Base-by-base conservation (phyloP, 2,888 invertebrate species). In the Netelia fuscicornis region DNA sequence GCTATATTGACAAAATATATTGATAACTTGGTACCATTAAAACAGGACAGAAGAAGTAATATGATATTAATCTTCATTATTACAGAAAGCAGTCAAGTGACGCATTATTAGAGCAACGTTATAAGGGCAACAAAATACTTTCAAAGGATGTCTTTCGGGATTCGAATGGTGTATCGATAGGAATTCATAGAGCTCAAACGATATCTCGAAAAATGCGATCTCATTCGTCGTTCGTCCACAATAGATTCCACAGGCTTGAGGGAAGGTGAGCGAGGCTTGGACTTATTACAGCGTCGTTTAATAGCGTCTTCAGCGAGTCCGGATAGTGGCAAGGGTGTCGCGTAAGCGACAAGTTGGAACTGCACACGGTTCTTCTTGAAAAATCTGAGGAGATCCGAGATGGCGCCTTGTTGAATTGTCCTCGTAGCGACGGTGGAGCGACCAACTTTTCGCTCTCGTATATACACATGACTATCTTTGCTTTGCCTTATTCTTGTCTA, bases 291-390 rank as follows among this genome's bases (percentile, higher is more conserved):
- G 62, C 52, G 23, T 13, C 25, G n/a, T 68, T 79, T 71, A 17
- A 56, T 75, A 75, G 58, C 71, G 23, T 56, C 52, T 67, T 76
- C 77, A 58, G 54, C 52, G 58, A 70, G 42, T 3, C 25, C 58
- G 70, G 52, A 52, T 52, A 23, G 65, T 37, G 70, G 62, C 76
- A 83, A 70, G 80, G 77, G 78, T 85, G 77, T 86, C 60, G 64
- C 72, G 30, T 76, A 70, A 85, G 75, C 81, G 85, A 85, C 85
- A 86, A 86, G 86, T 86, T 86, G 83, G 81, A 86, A 81, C 83
- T 85, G 81, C 81, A 77, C 71, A 72, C 71, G 79, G 82, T 85
- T 85, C 79, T 79, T 82, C 85, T 80, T 72, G 65, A 67, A 68
- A 74, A 77, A 67, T 56, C 44, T 11, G 58, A 23, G 67, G 62